Base-by-base conservation (phyloP, 2,888 invertebrate genomes). In the Diogma glabrata region DNA sequence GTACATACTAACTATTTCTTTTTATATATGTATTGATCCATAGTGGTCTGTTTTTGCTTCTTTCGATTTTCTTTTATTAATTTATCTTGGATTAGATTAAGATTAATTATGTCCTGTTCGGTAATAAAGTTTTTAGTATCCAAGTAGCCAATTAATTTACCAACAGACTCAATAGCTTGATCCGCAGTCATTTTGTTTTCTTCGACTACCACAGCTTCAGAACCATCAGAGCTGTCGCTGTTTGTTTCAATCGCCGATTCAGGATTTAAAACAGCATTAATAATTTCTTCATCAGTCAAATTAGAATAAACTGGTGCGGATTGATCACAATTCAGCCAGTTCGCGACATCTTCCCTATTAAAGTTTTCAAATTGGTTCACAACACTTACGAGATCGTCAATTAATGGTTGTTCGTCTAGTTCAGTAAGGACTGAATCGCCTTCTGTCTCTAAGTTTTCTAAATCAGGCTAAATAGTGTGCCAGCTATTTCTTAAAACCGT, bases 221-320 rank as follows among this genome's bases (percentile, higher is more conserved):
- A 28, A n/a, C n/a, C n/a, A n/a, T n/a, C n/a, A n/a, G n/a, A n/a
- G 28, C n/a, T 28, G 10, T 28, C 28, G 28, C 28, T 28, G 28
- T 33, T 9, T 33, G 14, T 33, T 33, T 33, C 33, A 33, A 6
- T 33, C 10, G 33, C 33, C 33, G 33, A 33, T 33, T 4, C 33
- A 12, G 33, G 33, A 33, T 33, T 33, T 33, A 33, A 33, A 33
- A 33, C 33, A 33, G 33, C 33, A 33, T 33, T 33, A 9, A 33
- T 33, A 33, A 33, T 33, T 33, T 33, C 33, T 33, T 4, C 33
- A 33, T 33, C 33, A 33, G 6, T 33, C 33, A 33, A 33, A 33
- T 33, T 33, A 33, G 33, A 33, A 33, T 33, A 33, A 33, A 33
- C 33, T 33, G 33, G 33, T 33, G 28, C 28, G 33, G 33, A 33